These are phyloP conservation scores for Nothocercus nigrocapillus DNA, from an alignment of 2,113 vertebrate species.

Conservation along the genomic window DNA sequence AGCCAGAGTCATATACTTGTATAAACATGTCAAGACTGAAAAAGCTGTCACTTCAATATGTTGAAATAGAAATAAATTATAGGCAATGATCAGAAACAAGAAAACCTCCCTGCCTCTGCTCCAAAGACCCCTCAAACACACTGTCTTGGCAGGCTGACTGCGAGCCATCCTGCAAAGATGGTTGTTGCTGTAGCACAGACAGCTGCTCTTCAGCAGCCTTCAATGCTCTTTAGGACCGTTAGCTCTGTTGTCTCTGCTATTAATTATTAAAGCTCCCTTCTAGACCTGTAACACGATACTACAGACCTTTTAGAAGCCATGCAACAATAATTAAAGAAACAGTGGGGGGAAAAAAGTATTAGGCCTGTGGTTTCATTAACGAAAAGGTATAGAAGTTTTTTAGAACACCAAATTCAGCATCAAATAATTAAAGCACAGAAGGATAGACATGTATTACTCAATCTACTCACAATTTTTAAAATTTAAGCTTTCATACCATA, in stretches of 20 bases:
- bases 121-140: neutral
- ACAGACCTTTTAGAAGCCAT: constrained; percentile 42
- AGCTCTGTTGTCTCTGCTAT: constrained; percentile 59
- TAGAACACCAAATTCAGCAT: neutral
- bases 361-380: neutral
- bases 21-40: constrained; percentile 33
- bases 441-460: neutral
- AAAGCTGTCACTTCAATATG: constrained; percentile 20
- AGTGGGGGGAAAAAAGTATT: constrained; percentile 13
- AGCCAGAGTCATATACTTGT: neutral
- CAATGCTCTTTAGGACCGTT: neutral
- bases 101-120: neutral
- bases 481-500: neutral
- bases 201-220: constrained; percentile 45
- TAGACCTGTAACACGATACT: constrained; percentile 66
- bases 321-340: constrained; percentile 59
- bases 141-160: constrained; percentile 24
- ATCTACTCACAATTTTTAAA: neutral
- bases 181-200: constrained; percentile 12
- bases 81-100: constrained; percentile 7
- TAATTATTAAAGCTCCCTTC: constrained; percentile 72
- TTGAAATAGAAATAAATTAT: constrained; percentile 27
- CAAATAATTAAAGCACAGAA: neutral
- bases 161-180: constrained; percentile 66
- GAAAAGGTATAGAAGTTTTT: constrained; percentile 20